phyloP scores from a whole-genome alignment of 2,113 vertebrate species.

The Scomber scombrus region DNA sequence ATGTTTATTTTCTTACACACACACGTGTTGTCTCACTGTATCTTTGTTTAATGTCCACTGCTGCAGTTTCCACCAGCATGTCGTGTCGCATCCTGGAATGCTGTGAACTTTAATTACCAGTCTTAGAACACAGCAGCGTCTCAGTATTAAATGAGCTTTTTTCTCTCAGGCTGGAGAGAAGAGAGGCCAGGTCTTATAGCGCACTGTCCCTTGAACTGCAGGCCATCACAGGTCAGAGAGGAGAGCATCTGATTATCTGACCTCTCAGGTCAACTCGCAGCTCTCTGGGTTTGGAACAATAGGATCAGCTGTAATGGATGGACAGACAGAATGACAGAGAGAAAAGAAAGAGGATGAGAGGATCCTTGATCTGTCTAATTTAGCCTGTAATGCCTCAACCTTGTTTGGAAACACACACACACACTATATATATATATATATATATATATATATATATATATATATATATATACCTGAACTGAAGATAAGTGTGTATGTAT shows the following conservation, averaged over 20 bases:
- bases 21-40: not conserved
- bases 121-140: conserved; percentile 14
- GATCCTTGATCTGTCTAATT: conserved; percentile 53
- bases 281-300: conserved; percentile 75
- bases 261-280: conserved; percentile 68
- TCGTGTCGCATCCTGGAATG: conserved; percentile 29
- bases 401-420: not conserved
- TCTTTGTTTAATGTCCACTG: conserved; percentile 14
- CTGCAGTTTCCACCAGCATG: conserved; percentile 2
- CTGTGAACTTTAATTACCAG: conserved; percentile 33
- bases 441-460: not conserved
- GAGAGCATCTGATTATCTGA: conserved; percentile 79
- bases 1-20: not conserved
- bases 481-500: too few species aligned
- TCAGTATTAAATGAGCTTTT: conserved; percentile 32
- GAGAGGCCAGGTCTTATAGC: conserved; percentile 26
- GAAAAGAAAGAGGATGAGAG: conserved; percentile 33
- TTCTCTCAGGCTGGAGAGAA: conserved; percentile 34
- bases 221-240: conserved; percentile 71
- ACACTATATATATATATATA: not conserved
- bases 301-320: conserved; percentile 73
- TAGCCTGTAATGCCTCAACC: conserved; percentile 31
- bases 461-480: too few species aligned
- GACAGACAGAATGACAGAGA: conserved; percentile 59
- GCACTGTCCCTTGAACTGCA: conserved; percentile 62